These are phyloP conservation scores for Laupala kohalensis DNA, from an alignment of 1,140 invertebrate genomes.

Conservation along the genomic window DNA sequence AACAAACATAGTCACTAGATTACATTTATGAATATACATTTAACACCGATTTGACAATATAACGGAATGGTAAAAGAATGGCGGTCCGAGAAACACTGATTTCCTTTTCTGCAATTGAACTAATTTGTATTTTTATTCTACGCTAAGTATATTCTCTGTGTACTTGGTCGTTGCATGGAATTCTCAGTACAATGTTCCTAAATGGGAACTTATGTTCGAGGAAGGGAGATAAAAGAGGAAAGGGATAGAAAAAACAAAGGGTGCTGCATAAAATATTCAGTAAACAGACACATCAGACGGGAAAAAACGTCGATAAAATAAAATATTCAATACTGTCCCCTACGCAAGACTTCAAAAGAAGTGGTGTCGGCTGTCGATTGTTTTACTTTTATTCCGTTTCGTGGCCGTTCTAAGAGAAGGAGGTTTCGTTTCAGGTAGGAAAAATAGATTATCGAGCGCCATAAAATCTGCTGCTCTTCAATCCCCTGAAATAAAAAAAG, in stretches of 20 bases:
- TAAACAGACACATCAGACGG: not conserved
- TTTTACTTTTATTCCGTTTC: not conserved
- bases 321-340: not conserved
- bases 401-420: not conserved
- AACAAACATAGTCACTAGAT: too few species aligned
- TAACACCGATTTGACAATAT: too few species aligned
- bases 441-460: too few species aligned
- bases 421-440: not conserved
- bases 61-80: too few species aligned
- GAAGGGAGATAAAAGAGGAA: not conserved
- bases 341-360: not conserved
- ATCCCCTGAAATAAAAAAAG: too few species aligned
- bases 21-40: too few species aligned
- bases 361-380: not conserved
- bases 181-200: not conserved
- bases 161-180: not conserved
- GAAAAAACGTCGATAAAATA: not conserved
- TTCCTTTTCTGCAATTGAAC: not conserved
- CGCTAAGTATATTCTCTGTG: not conserved
- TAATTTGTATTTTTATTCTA: not conserved
- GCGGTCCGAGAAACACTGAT: not conserved
- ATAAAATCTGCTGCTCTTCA: too few species aligned
- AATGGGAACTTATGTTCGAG: not conserved
- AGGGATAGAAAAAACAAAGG: not conserved
- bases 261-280: not conserved